A percentile compares a stretch with the other conserved stretches of the same genome.
Conservation (phyloP, 2,113 vertebrate species). For the Garra rufa region DNA sequence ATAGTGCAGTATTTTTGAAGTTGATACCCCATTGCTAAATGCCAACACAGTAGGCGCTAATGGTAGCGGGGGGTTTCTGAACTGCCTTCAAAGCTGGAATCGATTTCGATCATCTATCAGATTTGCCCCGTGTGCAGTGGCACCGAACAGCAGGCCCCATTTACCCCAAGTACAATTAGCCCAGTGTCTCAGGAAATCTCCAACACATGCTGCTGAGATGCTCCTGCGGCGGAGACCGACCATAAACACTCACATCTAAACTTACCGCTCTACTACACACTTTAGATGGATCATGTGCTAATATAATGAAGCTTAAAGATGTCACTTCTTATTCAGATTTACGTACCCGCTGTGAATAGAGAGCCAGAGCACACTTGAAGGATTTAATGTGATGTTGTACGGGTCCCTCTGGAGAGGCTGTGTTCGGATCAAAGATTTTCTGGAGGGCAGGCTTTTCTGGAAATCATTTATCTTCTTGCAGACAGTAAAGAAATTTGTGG, state of each 20-base stretch:
- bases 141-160: constrained; percentile 53
- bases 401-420: constrained; percentile 41
- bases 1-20: constrained; percentile 36
- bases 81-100: constrained; percentile 64
- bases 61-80: constrained; percentile 58
- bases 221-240: constrained; percentile 49
- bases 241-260: constrained; percentile 13
- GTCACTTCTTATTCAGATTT: constrained; percentile 1
- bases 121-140: constrained; percentile 44
- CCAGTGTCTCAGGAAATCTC: constrained; percentile 45
- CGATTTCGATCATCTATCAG: constrained; percentile 52
- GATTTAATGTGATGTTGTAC: constrained; percentile 43
- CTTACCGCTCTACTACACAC: background rate
- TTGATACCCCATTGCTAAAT: constrained; percentile 60
- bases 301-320: constrained; percentile 9
- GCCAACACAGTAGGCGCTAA: constrained; percentile 40
- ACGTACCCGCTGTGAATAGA: background rate
- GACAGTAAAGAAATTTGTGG: background rate
- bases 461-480: constrained; percentile 24
- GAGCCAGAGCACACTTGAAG: background rate
- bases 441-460: constrained; percentile 57
- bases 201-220: constrained; percentile 64
- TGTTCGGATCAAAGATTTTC: constrained; percentile 66
- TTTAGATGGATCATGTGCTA: constrained; percentile 4
- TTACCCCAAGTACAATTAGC: constrained; percentile 61